Evolutionary conservation across 2,888 invertebrate species (phyloP), one percentile per base, ranked within the genome.

Genomic region (Drosophila tripunctata): DNA sequence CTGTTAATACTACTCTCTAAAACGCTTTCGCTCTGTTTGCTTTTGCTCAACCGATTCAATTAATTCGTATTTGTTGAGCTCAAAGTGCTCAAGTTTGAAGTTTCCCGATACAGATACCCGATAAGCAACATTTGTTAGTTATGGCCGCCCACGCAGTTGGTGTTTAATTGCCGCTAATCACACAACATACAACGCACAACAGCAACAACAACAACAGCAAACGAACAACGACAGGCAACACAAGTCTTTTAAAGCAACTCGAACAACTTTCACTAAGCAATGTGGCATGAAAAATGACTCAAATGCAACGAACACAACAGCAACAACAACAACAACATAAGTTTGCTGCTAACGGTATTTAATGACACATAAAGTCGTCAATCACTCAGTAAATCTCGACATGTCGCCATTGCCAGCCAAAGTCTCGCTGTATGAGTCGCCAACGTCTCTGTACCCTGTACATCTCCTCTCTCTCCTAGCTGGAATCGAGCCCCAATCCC

Each of bases 331-430:
- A 43, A 44, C 55, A 60, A 41, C 44, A 54, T 47, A 55, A 43
- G 60, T 43, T n/a, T 51, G 58, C 75, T 71, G 82, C 82, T 82
- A 85, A 85, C 87, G 85, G 87, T 87, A 82, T 76, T 89, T 87
- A 88, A 88, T 88, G 87, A 82, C 88, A 88, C 87, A 87, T 75
- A 76, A 88, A 84, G 88, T 88, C 89, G 88, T 89, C 88, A 88
- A 89, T 88, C 88, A 88, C 88, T 79, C 83, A 64, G 82, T 75
- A 75, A 76, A 80, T 80, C 78, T 74, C 72, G 74, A 84, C 87
- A 78, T 72, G 82, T 78, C 70, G 71, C 73, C 73, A 52, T 55
- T 65, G 58, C 68, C 67, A 40, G 48, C 52, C 72, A 24, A n/a
- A 38, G 54, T 40, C 33, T 41, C 55, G 33, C 48, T 30, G 52